Base-by-base conservation (phyloP, 2,797 vertebrate species). In the Gila robusta region DNA sequence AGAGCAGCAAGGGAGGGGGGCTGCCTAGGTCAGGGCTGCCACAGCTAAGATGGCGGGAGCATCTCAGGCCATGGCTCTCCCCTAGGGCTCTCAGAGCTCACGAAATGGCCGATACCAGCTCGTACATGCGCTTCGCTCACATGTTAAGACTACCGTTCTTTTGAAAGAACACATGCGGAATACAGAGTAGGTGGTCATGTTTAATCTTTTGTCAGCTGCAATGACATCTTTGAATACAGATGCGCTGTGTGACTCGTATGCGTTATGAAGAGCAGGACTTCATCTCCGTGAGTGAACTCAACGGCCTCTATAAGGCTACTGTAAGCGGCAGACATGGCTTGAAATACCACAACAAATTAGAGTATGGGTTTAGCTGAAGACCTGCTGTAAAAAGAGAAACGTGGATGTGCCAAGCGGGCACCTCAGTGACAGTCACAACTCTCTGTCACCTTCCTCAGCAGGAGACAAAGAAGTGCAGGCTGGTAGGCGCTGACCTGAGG, bases 31-130 rank as follows among this genome's bases (percentile, higher is more conserved):
- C 95, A 96, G 91, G 93, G 93, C 93, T 88, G 84, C 94, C 91
- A 92, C 92, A 95, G 93, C 94, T 94, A 95, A 96, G 94, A 96
- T 95, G 94, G 94, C 90, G 92, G 94, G 93, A 94, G 93, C 93
- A 92, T 94, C 92, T 94, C 90, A 87, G 93, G 94, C 92, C 94
- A 94, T 91, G 89, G 91, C 93, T 92, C 91, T 93, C 94, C 94
- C 81, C 93, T 94, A 94, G 93, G 92, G 89, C 92, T 84, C 81
- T 44, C 62, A 32, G 35, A 21, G 89, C 87, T 89, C 81, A 88
- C 87, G 89, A 93, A 94, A 94, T 91, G 93, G 93, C 91, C 90
- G 92, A 94, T 93, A 91, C 92, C 78, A 91, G 91, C 92, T 92
- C 62, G 32, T 67, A 62, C 39, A 28, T 47, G 14, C 87, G 88